Base-by-base conservation (phyloP, 2,113 vertebrate genomes). In the Phalacrocorax brasilianus region DNA sequence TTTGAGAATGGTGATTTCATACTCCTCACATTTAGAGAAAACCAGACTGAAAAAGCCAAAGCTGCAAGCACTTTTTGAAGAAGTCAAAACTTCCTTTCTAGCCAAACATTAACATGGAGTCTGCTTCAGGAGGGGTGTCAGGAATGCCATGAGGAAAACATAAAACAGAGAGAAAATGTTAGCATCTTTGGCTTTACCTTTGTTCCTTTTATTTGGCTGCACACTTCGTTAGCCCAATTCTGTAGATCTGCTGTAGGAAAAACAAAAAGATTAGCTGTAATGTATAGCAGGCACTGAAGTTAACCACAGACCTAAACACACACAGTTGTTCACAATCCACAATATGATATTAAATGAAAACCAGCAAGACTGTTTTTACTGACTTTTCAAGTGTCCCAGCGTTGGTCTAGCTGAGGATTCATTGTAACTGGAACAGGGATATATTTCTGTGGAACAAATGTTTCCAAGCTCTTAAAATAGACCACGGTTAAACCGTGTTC, bases 211-310 rank as follows among this genome's bases (percentile, higher is more conserved):
- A 98, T 95, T 93, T 95, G 96, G 55, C 97, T 85, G 79, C 98
- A 98, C 59, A 97, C 91, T 74, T 98, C 97, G 9, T 97, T 98
- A 93, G 96, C 89, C 98, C 98, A 98, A 44, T 95, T 97, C 94
- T 98, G 98, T 93, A 98, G 90, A 87, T 98, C 94, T 92, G 96
- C 98, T 98, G 89, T 38, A 96, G 93, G 71, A 91, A 97, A 70
- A 96, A 86, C 76, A 95, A 73, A 79, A 47, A 79, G 58, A 82
- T 73, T 32, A 94, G 93, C 86, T 94, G 80, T 91, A 68, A 92
- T 20, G 6, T 56, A 81, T 18, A 92, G 83, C 76, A 79, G 92
- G 80, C 91, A 50, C 70, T 89, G 74, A 59, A 92, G 85, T 73
- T 55, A 91, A 45, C 94, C 91, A 89, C 89, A 95, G 81, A 91